Base-by-base conservation (phyloP, 2,888 invertebrate species). In the Meta bourneti region DNA sequence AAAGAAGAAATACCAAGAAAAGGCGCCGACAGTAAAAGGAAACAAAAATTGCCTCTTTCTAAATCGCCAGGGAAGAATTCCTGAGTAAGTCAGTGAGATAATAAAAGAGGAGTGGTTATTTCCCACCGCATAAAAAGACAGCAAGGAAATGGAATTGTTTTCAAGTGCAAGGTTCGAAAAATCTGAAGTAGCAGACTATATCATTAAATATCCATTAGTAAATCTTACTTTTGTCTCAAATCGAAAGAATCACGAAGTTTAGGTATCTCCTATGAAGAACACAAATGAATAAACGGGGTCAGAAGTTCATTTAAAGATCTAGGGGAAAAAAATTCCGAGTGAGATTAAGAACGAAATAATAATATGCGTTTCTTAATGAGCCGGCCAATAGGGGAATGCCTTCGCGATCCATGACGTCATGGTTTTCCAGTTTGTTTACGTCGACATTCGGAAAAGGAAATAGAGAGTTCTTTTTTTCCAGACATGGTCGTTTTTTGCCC, bases 401-500 rank as follows among this genome's bases (percentile, higher is more conserved):
- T 19, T n/a, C 70, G 69, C 34, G 54, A 70, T n/a, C 19, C 19
- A 52, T 70, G 80, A 90, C 90, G 75, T 90, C 85, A 90, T 51
- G 19, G 61, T 80, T 70, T 69, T 77, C 89, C 69, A 70, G 79
- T 90, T 90, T 90, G 85, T 85, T 90, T 90, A 90, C 81, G 75
- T 54, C 77, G 52, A 79, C 74, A n/a, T 48, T 34, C 34, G 20
- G 51, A 80, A 72, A 74, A 87, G 75, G 87, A 87, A 86, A 81
- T 72, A 72, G 54, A 74, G n/a, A 11, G 19, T 19, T 79, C 49
- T 88, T 85, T 80, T 90, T 85, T 90, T 79, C 61, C 52, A 19
- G 80, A 19, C 48, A 7, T 8, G 34, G 34, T 70, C 70, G 51
- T 20, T 71, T 79, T 79, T 77, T 54, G 9, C 49, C 52, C 52